Base-by-base conservation (phyloP, 2,888 invertebrate species). In the Acleris emargana region DNA sequence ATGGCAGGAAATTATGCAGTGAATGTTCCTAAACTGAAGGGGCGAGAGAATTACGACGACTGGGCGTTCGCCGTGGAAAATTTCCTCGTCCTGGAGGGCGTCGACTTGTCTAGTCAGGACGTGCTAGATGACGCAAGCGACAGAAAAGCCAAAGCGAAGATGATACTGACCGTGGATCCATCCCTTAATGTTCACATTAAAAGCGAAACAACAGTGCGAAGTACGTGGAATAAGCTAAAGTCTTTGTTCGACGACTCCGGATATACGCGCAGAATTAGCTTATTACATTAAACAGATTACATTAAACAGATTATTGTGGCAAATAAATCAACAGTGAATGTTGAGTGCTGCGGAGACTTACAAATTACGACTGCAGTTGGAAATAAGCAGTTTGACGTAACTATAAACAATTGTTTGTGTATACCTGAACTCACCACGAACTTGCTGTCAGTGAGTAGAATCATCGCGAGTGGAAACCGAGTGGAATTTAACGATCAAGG, bases 21-120 rank as follows among this genome's bases (percentile, higher is more conserved):
- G 18, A 73, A 58, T 43, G 70, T 73, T 16, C 73, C 71, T 11
- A 72, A 71, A 50, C 62, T 71, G 3, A 69, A 69, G 47, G 72
- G 68, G 20, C 22, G 69, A 69, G 69, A 68, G 54, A 42, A 42
- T 42, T 42, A 42, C 16, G 42, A 42, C 16, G 42, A 42, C 13
- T 42, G 42, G 42, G 42, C 59, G 25, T 67, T 62, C 32, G 60
- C 68, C 1, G 60, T 58, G 3, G 55, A 58, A 38, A 68, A 66
- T 25, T 68, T 66, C 49, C 57, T 68, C 18, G 47, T 68, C 1
- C 42, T 68, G 16, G 68, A 68, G 51, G 64, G 66, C 16, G 28
- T 66, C 16, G 62, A 66, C 38, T 43, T 68, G 4, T 43, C 5
- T 3, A 38, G 9, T 4, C 13, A 51, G 20, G 5, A 16, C 0